phyloP scores from a whole-genome alignment of 2,113 vertebrate species.

The Oreochromis tanganicae region DNA sequence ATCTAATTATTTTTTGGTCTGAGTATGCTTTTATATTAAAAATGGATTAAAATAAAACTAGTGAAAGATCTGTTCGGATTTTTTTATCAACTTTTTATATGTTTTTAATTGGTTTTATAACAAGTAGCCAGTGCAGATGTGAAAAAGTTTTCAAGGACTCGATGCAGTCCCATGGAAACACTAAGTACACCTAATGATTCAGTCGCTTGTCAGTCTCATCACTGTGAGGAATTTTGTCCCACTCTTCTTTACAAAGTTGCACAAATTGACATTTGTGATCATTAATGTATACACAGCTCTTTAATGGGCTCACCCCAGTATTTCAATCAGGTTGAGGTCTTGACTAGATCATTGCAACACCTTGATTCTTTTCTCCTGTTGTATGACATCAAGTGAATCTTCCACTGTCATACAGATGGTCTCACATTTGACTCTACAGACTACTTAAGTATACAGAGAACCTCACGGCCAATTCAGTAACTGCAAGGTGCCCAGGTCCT shows the following conservation, averaged over 20 bases:
- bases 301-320: not conserved
- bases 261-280: too few species aligned
- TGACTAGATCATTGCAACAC: not conserved
- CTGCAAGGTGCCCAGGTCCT: not conserved
- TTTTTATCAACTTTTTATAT: not conserved
- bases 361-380: not conserved
- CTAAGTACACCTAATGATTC: not conserved
- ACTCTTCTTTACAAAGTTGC: too few species aligned
- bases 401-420: not conserved
- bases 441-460: not conserved
- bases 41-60: slow-evolving; percentile 57
- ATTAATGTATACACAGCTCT: not conserved
- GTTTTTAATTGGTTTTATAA: not conserved
- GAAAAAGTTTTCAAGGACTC: not conserved
- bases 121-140: not conserved
- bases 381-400: not conserved
- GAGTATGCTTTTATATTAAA: slow-evolving; percentile 65
- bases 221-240: too few species aligned
- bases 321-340: not conserved
- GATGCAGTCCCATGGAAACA: not conserved
- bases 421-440: not conserved
- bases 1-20: slow-evolving; percentile 61
- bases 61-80: slow-evolving; percentile 1
- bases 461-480: not conserved
- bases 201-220: too few species aligned